Conservation (phyloP, 2,113 vertebrate species). For the Hylia prasina region DNA sequence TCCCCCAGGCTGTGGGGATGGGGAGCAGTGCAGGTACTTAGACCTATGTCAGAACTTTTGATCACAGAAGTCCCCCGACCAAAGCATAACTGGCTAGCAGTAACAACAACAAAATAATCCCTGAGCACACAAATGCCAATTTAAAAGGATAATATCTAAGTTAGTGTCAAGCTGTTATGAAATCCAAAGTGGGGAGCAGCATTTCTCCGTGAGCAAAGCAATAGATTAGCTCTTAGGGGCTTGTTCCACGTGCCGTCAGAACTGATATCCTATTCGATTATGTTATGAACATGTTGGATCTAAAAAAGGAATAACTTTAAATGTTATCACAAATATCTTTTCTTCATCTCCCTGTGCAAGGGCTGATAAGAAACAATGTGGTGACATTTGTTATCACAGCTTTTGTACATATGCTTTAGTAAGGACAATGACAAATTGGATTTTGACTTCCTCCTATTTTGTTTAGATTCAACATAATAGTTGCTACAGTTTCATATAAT, state of each 20-base stretch:
- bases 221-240: neutral
- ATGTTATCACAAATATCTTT: neutral
- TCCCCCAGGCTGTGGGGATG: neutral
- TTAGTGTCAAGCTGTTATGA: neutral
- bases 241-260: neutral
- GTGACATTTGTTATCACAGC: neutral
- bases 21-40: neutral
- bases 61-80: fast-evolving
- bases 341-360: neutral
- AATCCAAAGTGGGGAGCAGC: neutral
- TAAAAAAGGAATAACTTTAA: neutral
- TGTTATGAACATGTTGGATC: neutral
- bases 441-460: neutral
- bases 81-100: neutral
- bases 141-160: neutral
- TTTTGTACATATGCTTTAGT: neutral
- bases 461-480: neutral
- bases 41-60: neutral
- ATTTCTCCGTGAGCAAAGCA: neutral
- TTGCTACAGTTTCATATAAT: neutral
- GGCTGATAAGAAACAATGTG: neutral
- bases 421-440: neutral
- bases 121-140: neutral
- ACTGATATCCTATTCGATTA: neutral
- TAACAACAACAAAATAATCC: neutral